Percentiles rank a stretch among this genome's conserved stretches.
Conservation (phyloP, 1,140 invertebrate genomes). For the Papilio xuthus region DNA sequence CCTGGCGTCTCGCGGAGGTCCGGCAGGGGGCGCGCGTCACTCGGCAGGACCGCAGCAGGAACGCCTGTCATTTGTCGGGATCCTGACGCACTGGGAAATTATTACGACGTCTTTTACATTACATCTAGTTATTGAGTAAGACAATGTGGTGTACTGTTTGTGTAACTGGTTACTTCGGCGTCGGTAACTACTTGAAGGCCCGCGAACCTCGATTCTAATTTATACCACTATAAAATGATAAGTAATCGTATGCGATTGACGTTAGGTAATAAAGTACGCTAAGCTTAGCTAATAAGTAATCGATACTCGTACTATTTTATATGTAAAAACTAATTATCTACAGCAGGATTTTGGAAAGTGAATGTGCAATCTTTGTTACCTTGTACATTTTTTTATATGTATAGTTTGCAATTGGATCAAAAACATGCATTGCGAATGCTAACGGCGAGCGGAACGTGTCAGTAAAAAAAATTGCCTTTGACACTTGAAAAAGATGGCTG, state of each 20-base stretch:
- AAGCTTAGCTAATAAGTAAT: no score
- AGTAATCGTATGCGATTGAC: no score
- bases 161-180: not conserved
- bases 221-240: no score
- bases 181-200: no score
- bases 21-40: not conserved
- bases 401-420: not conserved
- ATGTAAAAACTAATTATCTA: not conserved
- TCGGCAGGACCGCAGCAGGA: not conserved
- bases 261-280: no score
- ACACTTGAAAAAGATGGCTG: not conserved
- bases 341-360: not conserved
- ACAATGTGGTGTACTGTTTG: not conserved
- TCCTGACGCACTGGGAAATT: slow-evolving; percentile 3
- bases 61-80: not conserved
- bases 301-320: not conserved
- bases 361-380: no score
- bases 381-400: no score
- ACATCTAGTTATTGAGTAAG: not conserved
- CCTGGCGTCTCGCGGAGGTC: not conserved
- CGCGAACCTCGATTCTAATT: no score
- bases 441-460: not conserved
- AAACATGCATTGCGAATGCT: not conserved
- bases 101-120: not conserved
- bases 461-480: not conserved